These are phyloP conservation scores for Anorthoa munda DNA, from an alignment of 2,888 invertebrate genomes.

Conservation along the genomic window DNA sequence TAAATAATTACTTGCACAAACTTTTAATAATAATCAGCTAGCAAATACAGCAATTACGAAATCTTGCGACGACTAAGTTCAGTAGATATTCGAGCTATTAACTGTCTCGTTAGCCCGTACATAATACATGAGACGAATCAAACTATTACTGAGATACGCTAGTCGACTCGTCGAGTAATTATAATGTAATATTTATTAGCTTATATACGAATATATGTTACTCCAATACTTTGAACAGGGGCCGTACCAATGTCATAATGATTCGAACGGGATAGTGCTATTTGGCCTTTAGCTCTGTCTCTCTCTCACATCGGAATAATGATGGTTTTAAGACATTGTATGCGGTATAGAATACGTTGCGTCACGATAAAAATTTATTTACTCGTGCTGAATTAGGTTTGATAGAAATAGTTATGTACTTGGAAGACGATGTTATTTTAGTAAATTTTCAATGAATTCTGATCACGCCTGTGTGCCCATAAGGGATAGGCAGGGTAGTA, in stretches of 20 bases:
- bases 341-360: background rate
- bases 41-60: constrained; percentile 47
- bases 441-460: too few relatives aligned
- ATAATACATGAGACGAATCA: constrained; percentile 58
- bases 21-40: constrained; percentile 30
- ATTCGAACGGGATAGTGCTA: too few relatives aligned
- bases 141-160: constrained; percentile 54
- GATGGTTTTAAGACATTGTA: too few relatives aligned
- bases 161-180: constrained; percentile 29
- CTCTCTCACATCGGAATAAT: too few relatives aligned
- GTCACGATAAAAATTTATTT: background rate
- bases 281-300: too few relatives aligned
- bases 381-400: background rate
- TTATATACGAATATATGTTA: background rate
- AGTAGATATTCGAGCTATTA: constrained; percentile 52
- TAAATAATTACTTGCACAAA: constrained; percentile 11
- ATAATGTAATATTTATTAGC: constrained; percentile 47
- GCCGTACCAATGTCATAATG: too few relatives aligned
- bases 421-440: background rate
- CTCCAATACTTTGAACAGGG: background rate
- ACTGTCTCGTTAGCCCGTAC: constrained; percentile 49
- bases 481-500: too few relatives aligned
- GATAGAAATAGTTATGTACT: background rate
- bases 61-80: constrained; percentile 23
- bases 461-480: too few relatives aligned